These are phyloP conservation scores for Eulemur rubriventer DNA, from an alignment of 2,797 vertebrate species.

Conservation along the genomic window DNA sequence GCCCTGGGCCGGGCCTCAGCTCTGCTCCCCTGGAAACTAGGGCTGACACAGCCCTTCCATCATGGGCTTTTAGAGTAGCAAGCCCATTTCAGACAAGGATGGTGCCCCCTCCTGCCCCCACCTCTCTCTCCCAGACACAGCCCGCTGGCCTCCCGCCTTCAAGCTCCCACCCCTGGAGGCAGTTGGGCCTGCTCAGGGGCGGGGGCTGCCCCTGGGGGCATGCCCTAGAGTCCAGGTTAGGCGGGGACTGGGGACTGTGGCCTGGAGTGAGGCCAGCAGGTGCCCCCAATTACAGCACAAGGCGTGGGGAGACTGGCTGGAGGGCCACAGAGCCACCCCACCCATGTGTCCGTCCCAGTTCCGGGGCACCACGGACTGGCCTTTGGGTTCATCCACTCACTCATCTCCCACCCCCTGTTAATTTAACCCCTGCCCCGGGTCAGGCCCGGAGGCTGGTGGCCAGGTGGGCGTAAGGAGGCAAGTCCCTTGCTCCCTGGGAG, in stretches of 20 bases:
- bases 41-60: background rate
- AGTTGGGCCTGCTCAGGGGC: background rate
- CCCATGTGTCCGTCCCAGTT: no score
- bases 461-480: background rate
- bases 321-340: rapidly evolving
- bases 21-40: background rate
- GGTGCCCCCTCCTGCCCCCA: background rate
- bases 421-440: background rate
- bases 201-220: background rate
- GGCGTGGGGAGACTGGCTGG: background rate
- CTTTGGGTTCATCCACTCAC: background rate
- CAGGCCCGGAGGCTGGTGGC: background rate
- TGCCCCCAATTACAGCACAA: background rate
- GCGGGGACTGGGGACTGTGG: no score
- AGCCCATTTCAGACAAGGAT: background rate
- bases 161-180: background rate
- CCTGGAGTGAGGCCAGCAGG: background rate
- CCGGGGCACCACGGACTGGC: background rate
- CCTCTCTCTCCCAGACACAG: background rate
- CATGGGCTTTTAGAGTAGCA: background rate
- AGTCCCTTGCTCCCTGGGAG: background rate
- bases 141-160: background rate
- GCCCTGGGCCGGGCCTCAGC: background rate
- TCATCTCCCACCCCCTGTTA: background rate
- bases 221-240: background rate